Evolutionary conservation across 2,888 invertebrate species (phyloP).

Genomic region (Cataglyphis livida): DNA sequence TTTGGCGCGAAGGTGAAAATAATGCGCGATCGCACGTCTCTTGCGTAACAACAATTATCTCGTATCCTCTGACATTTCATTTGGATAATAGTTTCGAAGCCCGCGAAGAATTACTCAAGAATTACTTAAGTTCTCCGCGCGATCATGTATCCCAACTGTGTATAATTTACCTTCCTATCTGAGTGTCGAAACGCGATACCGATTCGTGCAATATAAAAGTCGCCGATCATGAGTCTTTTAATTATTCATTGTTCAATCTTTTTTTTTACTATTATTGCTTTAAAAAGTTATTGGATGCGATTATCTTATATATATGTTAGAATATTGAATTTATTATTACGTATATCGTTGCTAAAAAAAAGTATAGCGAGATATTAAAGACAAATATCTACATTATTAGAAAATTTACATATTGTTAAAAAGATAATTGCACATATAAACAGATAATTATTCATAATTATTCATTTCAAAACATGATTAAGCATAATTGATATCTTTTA

Average conservation of each 20-base stretch:
- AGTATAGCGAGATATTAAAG: background rate
- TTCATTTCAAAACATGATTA: background rate
- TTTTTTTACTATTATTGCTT: background rate
- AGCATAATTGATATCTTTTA: background rate
- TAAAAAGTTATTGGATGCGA: slow-evolving; percentile 27
- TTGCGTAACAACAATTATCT: slow-evolving; percentile 62
- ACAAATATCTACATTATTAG: background rate
- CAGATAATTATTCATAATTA: background rate
- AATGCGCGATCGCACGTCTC: slow-evolving; percentile 35
- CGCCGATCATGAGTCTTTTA: slow-evolving; percentile 12
- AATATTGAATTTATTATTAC: background rate
- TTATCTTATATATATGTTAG: background rate
- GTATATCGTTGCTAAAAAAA: background rate
- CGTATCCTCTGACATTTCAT: slow-evolving; percentile 70
- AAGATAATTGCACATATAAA: background rate
- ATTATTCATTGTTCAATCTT: slow-evolving; percentile 25
- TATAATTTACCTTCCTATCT: slow-evolving; percentile 17
- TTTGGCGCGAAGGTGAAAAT: slow-evolving; percentile 47
- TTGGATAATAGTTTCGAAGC: slow-evolving; percentile 66
- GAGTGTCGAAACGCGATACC: slow-evolving; percentile 35
- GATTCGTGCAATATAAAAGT: slow-evolving; percentile 16
- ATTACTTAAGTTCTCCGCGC: slow-evolving; percentile 41
- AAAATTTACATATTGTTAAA: background rate
- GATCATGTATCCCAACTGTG: slow-evolving; percentile 38
- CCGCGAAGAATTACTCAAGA: slow-evolving; percentile 52